Percentiles rank a stretch among this genome's conserved stretches.
phyloP scores from a whole-genome alignment of 2,797 vertebrate genomes.

The Garrulus glandarius region DNA sequence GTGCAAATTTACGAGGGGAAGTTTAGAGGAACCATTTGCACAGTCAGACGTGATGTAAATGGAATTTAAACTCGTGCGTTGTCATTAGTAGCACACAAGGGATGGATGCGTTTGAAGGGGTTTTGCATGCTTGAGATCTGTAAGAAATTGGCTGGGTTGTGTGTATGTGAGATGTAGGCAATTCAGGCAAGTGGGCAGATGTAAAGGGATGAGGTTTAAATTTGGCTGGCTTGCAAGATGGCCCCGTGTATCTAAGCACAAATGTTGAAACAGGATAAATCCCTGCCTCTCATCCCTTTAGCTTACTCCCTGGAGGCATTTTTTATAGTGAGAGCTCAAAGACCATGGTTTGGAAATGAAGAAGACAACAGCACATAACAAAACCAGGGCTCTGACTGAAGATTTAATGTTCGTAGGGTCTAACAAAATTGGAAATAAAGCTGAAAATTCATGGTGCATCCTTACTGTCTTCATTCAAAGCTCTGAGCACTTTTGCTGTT shows the following conservation, averaged over 20 bases:
- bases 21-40: not conserved
- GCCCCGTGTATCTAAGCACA: not conserved
- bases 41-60: not conserved
- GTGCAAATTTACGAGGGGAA: not conserved
- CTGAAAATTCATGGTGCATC: not conserved
- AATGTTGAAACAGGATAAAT: not conserved
- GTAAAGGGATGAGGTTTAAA: constrained; percentile 36
- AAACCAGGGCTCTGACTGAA: not conserved
- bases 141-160: not conserved
- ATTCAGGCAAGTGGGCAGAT: constrained; percentile 29
- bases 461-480: not conserved
- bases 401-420: not conserved
- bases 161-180: not conserved
- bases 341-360: not conserved
- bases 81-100: not conserved
- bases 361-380: not conserved
- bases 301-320: not conserved
- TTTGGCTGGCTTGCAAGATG: constrained; percentile 34
- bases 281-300: not conserved
- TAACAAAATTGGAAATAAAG: not conserved
- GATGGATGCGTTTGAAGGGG: not conserved
- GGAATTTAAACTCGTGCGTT: not conserved
- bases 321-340: not conserved
- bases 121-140: not conserved
- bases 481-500: not conserved